Conservation (phyloP, 64 coral and sea anemone genomes). For the Porites lutea region DNA sequence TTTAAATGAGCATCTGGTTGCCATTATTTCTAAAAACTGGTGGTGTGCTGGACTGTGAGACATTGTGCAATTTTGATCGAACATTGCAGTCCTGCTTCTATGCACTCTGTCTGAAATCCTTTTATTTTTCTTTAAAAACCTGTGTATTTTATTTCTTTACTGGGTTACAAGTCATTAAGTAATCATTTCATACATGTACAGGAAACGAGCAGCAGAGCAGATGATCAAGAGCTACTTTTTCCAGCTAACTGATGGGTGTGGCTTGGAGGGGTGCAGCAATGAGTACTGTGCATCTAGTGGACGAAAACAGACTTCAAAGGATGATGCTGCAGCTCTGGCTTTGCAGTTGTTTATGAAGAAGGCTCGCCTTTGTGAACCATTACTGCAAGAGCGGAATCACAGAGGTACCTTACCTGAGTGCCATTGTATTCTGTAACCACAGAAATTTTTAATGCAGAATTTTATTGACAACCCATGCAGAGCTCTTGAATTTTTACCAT, state of each 20-base stretch:
- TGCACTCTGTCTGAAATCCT: too few species aligned
- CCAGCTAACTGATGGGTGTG: constrained; percentile 79
- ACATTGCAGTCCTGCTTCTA: too few species aligned
- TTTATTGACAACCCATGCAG: too few species aligned
- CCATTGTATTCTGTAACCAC: too few species aligned
- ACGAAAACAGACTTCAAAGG: constrained; percentile 30
- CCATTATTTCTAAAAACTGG: too few species aligned
- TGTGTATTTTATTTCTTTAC: not conserved
- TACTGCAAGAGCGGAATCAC: constrained; percentile 43
- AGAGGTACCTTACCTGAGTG: not conserved
- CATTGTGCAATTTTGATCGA: too few species aligned
- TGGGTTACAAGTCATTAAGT: not conserved
- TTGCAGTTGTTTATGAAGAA: constrained; percentile 55
- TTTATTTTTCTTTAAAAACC: too few species aligned
- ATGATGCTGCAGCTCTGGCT: constrained; percentile 64
- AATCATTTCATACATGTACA: not conserved
- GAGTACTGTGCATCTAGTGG: constrained; percentile 76
- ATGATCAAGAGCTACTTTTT: constrained; percentile 72
- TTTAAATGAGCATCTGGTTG: too few species aligned
- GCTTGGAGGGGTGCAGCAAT: constrained; percentile 32
- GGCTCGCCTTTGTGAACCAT: constrained; percentile 47
- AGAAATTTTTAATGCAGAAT: too few species aligned
- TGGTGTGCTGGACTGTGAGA: too few species aligned
- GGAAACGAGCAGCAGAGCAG: constrained; percentile 58
- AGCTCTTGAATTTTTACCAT: too few species aligned